Evolutionary conservation across 2,797 vertebrate species (phyloP).

Genomic region (Rhinophrynus dorsalis): DNA sequence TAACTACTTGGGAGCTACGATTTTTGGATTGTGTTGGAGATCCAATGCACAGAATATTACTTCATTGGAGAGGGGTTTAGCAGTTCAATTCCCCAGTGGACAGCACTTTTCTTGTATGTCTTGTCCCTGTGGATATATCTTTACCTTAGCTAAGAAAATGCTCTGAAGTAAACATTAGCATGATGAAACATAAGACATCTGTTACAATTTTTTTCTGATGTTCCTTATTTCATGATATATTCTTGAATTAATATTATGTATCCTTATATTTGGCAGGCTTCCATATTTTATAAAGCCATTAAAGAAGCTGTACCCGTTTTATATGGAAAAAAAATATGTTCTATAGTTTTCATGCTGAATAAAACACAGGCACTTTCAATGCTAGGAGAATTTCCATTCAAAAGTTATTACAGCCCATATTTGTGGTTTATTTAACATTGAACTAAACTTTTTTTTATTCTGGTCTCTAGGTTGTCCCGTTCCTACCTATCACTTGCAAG

Average conservation of each 20-base stretch:
- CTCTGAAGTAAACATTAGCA: constrained; percentile 56
- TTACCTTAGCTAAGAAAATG: constrained; percentile 53
- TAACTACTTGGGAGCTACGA: constrained; percentile 17
- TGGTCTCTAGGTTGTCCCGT: too few relatives aligned
- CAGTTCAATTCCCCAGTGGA: constrained; percentile 44
- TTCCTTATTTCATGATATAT: constrained; percentile 36
- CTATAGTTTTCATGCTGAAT: too few relatives aligned
- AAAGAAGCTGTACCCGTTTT: too few relatives aligned
- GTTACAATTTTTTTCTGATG: constrained; percentile 51
- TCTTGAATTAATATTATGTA: constrained; percentile 32
- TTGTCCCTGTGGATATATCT: constrained; percentile 57
- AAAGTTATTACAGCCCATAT: too few relatives aligned
- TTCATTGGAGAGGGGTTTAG: constrained; percentile 9
- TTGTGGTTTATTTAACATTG: too few relatives aligned
- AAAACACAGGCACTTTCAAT: too few relatives aligned
- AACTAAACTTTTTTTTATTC: too few relatives aligned
- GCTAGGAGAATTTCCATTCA: too few relatives aligned
- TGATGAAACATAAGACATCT: constrained; percentile 56
- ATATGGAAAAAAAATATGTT: too few relatives aligned
- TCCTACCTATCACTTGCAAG: too few relatives aligned
- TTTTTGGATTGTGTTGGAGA: background rate
- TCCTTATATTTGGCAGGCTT: constrained; percentile 50
- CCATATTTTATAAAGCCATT: constrained; percentile 54
- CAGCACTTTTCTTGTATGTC: constrained; percentile 55
- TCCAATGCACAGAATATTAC: background rate